A percentile compares a stretch with the other conserved stretches of the same genome.
These are phyloP conservation scores for Polydesmus complanatus DNA, from an alignment of 2,888 invertebrate species.

Conservation along the genomic window DNA sequence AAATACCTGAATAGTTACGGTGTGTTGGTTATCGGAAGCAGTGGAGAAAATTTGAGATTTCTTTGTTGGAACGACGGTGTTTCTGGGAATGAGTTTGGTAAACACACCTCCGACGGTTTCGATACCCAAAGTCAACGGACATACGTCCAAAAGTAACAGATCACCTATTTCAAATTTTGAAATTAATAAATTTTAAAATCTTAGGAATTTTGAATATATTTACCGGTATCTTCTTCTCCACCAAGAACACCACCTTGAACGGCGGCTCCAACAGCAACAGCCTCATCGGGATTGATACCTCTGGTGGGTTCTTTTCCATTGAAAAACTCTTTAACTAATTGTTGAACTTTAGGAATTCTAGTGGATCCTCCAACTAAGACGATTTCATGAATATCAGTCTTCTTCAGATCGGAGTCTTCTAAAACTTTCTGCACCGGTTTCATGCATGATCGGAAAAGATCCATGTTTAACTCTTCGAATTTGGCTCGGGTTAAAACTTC, in stretches of 20 bases:
- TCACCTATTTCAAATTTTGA: conserved; percentile 45
- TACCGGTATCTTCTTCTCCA: conserved; percentile 78
- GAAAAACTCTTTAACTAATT: conserved; percentile 54
- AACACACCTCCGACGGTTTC: conserved; percentile 95
- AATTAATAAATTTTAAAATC: conserved; percentile 3
- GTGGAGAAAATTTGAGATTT: conserved; percentile 19
- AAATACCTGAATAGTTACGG: conserved; percentile 38
- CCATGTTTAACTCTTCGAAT: conserved; percentile 95
- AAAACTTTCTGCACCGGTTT: conserved; percentile 91
- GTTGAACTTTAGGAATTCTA: conserved; percentile 90
- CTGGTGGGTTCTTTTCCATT: conserved; percentile 95
- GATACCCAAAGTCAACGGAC: conserved; percentile 97
- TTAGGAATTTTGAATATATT: background rate
- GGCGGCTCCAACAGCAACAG: conserved; percentile 96
- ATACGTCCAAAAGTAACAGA: conserved; percentile 91
- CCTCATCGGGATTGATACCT: conserved; percentile 98
- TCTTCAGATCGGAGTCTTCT: conserved; percentile 98
- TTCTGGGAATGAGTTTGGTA: conserved; percentile 19
- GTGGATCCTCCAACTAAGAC: conserved; percentile 98
- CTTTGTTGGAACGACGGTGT: conserved; percentile 20
- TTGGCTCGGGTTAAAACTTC: conserved; percentile 96
- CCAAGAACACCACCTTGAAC: conserved; percentile 97
- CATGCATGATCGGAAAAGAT: conserved; percentile 63
- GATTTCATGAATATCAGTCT: conserved; percentile 95
- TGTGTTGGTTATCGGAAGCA: conserved; percentile 20